Base-by-base conservation (phyloP, 37 sponge, comb jelly and placozoan species). In the Spongilla lacustris region DNA sequence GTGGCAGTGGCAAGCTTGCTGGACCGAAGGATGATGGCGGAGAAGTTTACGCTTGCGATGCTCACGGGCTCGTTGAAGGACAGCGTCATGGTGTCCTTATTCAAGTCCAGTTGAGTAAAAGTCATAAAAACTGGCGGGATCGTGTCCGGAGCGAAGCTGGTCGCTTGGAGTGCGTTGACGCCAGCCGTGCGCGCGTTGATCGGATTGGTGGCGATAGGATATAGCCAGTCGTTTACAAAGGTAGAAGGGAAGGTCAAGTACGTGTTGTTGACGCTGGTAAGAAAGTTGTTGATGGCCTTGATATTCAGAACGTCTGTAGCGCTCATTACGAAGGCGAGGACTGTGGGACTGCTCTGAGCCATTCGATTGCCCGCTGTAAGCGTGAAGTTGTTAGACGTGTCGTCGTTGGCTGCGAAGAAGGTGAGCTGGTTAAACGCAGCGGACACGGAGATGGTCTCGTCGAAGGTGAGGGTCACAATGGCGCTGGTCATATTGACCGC, bases 61-160 rank as follows among this genome's bases (percentile, higher is more conserved):
- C 88, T 81, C 23, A 94, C 91, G 25, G 94, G 94, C 68, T 94
- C 94, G 71, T 90, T 85, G 79, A 94, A 94, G 76, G 72, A 73
- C 19, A 94, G 49, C 79, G 66, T 67, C 81, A 94, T 85, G 17
- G 25, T 73, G 36, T 94, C 84, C 30, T 81, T 36, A 37, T 90
- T 88, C 78, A 94, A 31, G 77, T 94, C 85, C 33, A 94, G 72
- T 0, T 80, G 69, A 37, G 67, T 29, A 49, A 94, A 91, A 0
- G 32, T 4, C 33, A 35, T 2, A 0, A 85, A 37, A 23, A n/a
- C n/a, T 35, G 91, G 91, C 46, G 84, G 67, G 13, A 83, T 88
- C 29, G 69, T 69, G 73, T 94, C 94, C 0, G 50, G 83, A 23
- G 58, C 36, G 46, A 94, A 94, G 50, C 69, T 38, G 14, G 50